Conservation (phyloP, 2,113 vertebrate species). For the Synchiropus splendidus region DNA sequence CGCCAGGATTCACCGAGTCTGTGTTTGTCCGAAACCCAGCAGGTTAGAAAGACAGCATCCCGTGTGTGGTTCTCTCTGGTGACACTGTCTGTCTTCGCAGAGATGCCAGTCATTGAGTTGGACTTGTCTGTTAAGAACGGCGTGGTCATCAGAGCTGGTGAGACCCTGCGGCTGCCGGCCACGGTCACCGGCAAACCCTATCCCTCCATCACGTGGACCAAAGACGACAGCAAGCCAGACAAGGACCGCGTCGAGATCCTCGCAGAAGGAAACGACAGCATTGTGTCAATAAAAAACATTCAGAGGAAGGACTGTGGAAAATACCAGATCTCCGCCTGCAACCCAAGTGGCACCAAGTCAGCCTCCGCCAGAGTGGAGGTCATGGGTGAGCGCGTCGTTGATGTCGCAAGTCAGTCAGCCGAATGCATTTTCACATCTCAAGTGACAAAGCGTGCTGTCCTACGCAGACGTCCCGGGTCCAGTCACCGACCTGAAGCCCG, state of each 20-base stretch:
- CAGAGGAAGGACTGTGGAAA: slow-evolving; percentile 86
- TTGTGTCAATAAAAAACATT: slow-evolving; percentile 71
- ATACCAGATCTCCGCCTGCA: slow-evolving; percentile 85
- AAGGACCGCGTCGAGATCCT: slow-evolving; percentile 77
- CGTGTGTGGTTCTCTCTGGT: not conserved
- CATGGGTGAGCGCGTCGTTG: slow-evolving; percentile 73
- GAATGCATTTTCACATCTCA: not conserved
- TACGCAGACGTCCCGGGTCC: slow-evolving; percentile 88
- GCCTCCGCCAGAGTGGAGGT: slow-evolving; percentile 83
- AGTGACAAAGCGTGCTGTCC: slow-evolving; percentile 6
- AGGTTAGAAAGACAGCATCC: slow-evolving; percentile 63
- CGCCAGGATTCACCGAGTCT: slow-evolving; percentile 82
- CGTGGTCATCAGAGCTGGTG: slow-evolving; percentile 82
- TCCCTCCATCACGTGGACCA: slow-evolving; percentile 78
- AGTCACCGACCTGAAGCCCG: slow-evolving; percentile 90
- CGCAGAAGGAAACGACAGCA: slow-evolving; percentile 80
- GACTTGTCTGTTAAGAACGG: slow-evolving; percentile 80
- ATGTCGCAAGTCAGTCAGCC: not conserved
- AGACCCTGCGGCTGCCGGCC: slow-evolving; percentile 80
- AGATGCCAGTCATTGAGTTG: slow-evolving; percentile 79
- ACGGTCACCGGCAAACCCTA: slow-evolving; percentile 83
- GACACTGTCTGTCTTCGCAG: slow-evolving; percentile 57
- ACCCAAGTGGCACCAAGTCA: slow-evolving; percentile 81
- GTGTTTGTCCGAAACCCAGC: slow-evolving; percentile 85
- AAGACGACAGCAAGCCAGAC: slow-evolving; percentile 78